Base-by-base conservation (phyloP, 2,888 invertebrate species). In the Coelopa pilipes region DNA sequence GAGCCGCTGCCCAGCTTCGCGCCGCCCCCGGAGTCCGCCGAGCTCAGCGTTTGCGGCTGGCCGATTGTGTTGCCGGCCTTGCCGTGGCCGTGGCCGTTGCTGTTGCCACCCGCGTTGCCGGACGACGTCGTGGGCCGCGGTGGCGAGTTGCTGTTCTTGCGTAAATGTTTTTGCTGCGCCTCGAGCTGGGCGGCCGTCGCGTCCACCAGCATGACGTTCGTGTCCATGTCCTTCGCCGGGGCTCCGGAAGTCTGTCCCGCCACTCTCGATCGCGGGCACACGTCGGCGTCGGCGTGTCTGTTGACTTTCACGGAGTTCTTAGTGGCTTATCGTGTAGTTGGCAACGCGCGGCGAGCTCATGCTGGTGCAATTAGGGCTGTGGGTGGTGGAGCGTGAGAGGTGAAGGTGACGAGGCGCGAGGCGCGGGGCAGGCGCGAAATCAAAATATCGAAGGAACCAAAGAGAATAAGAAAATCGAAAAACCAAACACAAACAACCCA, bases 121-220 rank as follows among this genome's bases (percentile, higher is more conserved):
- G 65, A 5, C 73, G 77, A 73, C 3, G 82, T 77, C 50, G 81
- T 78, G 12, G 57, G 53, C 13, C 15, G 45, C 65, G 80, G 77
- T 50, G 78, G 78, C 5, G 79, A 78, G 59, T 78, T 79, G 76
- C 80, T 79, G 74, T 78, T 80, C 68, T 82, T 79, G 66, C 80
- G 80, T 72, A 82, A 80, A 76, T 80, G 81, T 69, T 81, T 80
- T 76, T 81, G 81, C 70, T 81, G 80, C 60, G 72, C 74, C 68
- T 80, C 81, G 67, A 77, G 73, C 65, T 78, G 78, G 74, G 79
- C 76, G 57, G 72, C 67, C 72, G 77, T 76, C 55, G 79, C 82
- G 76, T 83, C 83, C 77, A 82, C 79, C 72, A 84, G 81, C 83
- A 85, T 81, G 78, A 85, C 79, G 78, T 81, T 82, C 72, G 80